Conservation (phyloP, 2,113 vertebrate genomes). For the Butastur rufipennis region DNA sequence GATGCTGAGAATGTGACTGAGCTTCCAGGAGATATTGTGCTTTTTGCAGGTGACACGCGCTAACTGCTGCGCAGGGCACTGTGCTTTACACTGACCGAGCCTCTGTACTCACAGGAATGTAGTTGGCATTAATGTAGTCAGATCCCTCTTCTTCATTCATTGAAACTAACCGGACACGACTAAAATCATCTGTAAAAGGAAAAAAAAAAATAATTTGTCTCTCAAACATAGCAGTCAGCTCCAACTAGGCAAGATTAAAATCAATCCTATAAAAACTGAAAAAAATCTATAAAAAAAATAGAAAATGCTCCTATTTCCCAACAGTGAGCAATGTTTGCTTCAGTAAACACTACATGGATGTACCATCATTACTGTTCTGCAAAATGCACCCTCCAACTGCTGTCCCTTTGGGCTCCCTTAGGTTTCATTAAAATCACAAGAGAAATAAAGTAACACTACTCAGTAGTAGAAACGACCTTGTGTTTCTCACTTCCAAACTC, state of each 20-base stretch:
- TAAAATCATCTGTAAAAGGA: constrained; percentile 87
- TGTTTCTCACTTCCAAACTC: neutral
- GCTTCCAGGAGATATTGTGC: neutral
- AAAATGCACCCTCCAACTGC: neutral
- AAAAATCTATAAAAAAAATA: neutral
- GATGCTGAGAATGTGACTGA: neutral
- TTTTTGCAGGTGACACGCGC: neutral
- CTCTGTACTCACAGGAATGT: constrained; percentile 86
- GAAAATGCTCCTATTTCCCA: neutral
- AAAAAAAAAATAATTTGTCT: neutral
- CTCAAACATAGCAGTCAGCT: neutral
- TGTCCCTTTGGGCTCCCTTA: neutral
- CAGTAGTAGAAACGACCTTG: neutral
- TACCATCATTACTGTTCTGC: neutral
- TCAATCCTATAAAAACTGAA: neutral
- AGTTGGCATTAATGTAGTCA: constrained; percentile 98
- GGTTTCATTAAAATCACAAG: neutral
- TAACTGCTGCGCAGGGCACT: neutral
- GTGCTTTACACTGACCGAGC: neutral
- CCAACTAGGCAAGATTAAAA: neutral
- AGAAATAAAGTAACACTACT: neutral
- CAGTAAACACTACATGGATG: neutral
- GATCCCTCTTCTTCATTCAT: constrained; percentile 91
- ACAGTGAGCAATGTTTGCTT: neutral
- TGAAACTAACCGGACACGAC: constrained; percentile 89